A percentile compares a stretch with the other conserved stretches of the same genome.
These are phyloP conservation scores for Botia kubotai DNA, from an alignment of 2,797 vertebrate species.

Conservation along the genomic window DNA sequence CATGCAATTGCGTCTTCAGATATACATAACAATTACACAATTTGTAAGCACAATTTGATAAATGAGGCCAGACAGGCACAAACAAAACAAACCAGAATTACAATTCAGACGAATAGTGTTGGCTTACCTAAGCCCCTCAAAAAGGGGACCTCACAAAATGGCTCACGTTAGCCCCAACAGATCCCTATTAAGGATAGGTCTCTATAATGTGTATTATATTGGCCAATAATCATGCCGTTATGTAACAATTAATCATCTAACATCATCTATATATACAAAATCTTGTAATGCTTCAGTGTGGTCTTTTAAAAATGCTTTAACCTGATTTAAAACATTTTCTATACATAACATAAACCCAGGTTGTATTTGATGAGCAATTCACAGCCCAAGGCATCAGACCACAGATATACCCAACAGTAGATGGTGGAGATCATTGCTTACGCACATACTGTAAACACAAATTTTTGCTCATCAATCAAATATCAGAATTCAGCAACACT, in stretches of 20 bases:
- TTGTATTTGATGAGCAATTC: background rate
- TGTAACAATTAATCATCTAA: no score
- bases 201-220: background rate
- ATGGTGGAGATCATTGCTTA: background rate
- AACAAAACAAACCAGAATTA: background rate
- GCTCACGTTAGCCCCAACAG: background rate
- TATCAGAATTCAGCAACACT: background rate
- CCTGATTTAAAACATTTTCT: background rate
- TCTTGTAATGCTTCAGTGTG: background rate
- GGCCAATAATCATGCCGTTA: background rate
- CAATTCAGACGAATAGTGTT: conserved; percentile 4
- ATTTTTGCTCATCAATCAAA: background rate
- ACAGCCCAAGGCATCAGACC: background rate
- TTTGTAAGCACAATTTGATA: background rate
- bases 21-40: background rate
- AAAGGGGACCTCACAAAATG: background rate
- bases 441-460: background rate
- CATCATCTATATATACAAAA: background rate
- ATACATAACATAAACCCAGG: background rate
- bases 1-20: background rate
- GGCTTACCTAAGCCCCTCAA: background rate
- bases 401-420: background rate
- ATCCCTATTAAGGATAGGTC: background rate
- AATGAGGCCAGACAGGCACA: background rate
- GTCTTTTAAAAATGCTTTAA: background rate